Percentiles rank a stretch among this genome's conserved stretches.
Conservation (phyloP, 2,797 vertebrate species). For the Scleropages formosus region DNA sequence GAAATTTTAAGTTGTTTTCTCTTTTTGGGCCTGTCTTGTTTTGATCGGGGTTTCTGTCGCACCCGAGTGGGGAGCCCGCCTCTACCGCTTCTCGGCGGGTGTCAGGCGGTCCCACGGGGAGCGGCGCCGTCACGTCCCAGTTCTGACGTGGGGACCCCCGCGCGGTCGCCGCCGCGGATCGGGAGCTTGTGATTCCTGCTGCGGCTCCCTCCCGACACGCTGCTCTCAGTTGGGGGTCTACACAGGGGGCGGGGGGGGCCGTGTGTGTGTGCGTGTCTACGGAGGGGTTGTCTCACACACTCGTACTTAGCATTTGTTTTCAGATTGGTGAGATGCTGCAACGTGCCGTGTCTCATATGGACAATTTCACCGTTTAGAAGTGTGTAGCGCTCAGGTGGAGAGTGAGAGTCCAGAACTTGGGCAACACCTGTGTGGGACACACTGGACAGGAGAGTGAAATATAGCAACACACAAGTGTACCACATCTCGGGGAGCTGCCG, state of each 20-base stretch:
- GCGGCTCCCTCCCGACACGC: constrained; percentile 6
- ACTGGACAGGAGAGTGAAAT: too few species aligned
- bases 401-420: too few species aligned
- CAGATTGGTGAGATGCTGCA: background rate
- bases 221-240: constrained; percentile 1
- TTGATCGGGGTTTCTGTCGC: background rate
- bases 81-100: background rate
- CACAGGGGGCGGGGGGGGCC: background rate
- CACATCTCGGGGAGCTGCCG: too few species aligned
- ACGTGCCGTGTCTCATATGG: too few species aligned
- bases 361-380: too few species aligned
- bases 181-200: background rate
- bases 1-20: background rate
- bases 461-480: too few species aligned
- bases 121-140: background rate
- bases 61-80: background rate
- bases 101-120: background rate
- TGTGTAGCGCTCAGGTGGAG: too few species aligned
- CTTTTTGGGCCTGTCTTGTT: constrained; percentile 3
- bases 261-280: too few species aligned
- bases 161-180: constrained; percentile 1
- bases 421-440: too few species aligned
- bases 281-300: background rate
- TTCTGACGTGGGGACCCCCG: background rate
- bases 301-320: constrained; percentile 4